Evolutionary conservation across 2,888 invertebrate species (phyloP), one percentile per base, ranked within the genome.

Genomic region (Drosophila yooni): DNA sequence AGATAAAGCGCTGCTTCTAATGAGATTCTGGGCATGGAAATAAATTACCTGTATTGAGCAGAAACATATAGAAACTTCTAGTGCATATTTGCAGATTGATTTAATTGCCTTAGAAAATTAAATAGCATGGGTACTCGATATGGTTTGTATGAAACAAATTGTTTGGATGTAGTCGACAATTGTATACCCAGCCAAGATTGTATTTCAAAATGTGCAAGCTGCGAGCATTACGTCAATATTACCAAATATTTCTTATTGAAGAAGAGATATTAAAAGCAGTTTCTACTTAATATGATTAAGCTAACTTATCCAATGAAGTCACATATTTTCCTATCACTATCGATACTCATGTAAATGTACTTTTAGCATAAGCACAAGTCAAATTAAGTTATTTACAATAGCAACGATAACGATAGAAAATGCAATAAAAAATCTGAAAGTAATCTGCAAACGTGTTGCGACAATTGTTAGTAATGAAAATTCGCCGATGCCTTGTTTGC

Each of bases 371-470:
- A 15, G 21, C 27, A 27, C 36, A 48, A 38, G 31, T 43, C 34
- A 52, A 48, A 36, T 40, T 29, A 11, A 25, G n/a, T 27, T 38
- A 54, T 43, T 74, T 61, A 63, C 56, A 7, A 31, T 36, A 38
- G 34, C 13, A 31, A 51, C 50, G 70, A 75, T 66, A 75, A 43
- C 53, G 74, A 53, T 54, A 56, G 11, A 46, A 43, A 38, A 34
- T 36, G 31, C 46, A 36, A 46, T 27, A 27, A 36, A 54, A 66
- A 81, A 82, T 72, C 79, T 78, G 48, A 59, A 52, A 33, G 29
- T 40, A 69, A 83, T 72, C 79, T 68, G 18, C 51, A 54, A 58
- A 71, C 62, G 70, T 60, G 70, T 48, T 53, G 56, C 67, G 57
- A 60, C 62, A 73, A 59, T 63, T 52, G 43, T 61, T 36, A 69